phyloP scores from a whole-genome alignment of 2,113 vertebrate species.

The Pardalotus punctatus region DNA sequence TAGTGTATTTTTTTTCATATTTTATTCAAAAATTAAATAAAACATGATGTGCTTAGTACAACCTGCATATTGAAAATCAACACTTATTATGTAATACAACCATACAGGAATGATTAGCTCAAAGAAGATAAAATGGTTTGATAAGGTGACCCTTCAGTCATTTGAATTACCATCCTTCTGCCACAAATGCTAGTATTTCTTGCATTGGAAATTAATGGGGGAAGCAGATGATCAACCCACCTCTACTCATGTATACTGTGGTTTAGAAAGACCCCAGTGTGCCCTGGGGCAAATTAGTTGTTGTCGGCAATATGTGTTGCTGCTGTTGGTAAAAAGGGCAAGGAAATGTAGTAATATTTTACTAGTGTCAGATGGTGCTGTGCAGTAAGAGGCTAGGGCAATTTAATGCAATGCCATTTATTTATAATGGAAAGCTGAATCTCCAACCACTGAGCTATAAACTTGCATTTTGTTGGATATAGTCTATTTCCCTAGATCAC shows the following conservation, averaged over 20 bases:
- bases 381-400: neutral
- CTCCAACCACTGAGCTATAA: neutral
- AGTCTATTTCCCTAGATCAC: slow-evolving; percentile 35
- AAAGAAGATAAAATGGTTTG: neutral
- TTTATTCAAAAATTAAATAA: neutral
- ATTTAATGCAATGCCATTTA: slow-evolving; percentile 36
- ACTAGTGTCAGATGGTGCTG: neutral
- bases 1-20: neutral
- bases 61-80: neutral
- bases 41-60: neutral
- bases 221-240: neutral
- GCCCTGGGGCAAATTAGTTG: neutral
- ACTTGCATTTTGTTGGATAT: slow-evolving; percentile 4
- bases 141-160: neutral
- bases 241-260: neutral
- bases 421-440: neutral
- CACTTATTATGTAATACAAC: neutral
- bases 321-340: slow-evolving; percentile 15
- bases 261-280: neutral
- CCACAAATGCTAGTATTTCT: neutral
- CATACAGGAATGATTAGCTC: neutral
- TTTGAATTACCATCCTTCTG: neutral
- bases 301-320: neutral
- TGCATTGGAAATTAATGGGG: neutral
- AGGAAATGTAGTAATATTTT: slow-evolving; percentile 40